Conservation (phyloP, 1,140 invertebrate species). For the Trachymyrmex cornetzi region DNA sequence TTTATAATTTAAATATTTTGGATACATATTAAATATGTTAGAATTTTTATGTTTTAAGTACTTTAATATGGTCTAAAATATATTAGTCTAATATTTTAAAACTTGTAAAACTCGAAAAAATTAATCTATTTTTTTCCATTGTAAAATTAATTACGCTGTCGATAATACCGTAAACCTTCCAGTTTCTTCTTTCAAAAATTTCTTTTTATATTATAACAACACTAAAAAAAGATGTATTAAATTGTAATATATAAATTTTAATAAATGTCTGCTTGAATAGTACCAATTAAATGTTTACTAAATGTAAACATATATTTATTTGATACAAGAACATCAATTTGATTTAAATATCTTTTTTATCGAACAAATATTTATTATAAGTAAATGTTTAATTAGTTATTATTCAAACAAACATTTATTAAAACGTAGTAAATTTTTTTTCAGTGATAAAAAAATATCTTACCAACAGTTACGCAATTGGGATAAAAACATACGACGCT, state of each 20-base stretch:
- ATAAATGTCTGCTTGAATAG: too few species aligned
- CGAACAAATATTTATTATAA: too few species aligned
- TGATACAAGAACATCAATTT: too few species aligned
- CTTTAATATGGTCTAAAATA: neutral
- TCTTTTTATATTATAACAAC: neutral
- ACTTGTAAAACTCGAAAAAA: neutral
- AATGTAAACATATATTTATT: too few species aligned
- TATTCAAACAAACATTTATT: too few species aligned
- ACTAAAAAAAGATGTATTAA: too few species aligned
- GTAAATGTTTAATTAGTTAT: too few species aligned
- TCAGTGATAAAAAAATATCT: neutral
- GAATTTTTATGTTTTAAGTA: neutral
- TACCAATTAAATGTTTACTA: too few species aligned
- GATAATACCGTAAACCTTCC: neutral
- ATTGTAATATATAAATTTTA: too few species aligned
- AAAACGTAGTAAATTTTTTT: too few species aligned
- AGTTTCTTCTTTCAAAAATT: neutral
- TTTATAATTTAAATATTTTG: constrained; percentile 2
- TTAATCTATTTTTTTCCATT: neutral
- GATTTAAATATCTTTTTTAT: too few species aligned
- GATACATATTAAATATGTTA: neutral
- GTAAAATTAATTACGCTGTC: neutral
- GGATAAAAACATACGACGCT: constrained; percentile 91
- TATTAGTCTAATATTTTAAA: neutral
- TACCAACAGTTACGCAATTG: constrained; percentile 83